Conservation (phyloP, 2,113 vertebrate genomes). For the Anhinga anhinga region DNA sequence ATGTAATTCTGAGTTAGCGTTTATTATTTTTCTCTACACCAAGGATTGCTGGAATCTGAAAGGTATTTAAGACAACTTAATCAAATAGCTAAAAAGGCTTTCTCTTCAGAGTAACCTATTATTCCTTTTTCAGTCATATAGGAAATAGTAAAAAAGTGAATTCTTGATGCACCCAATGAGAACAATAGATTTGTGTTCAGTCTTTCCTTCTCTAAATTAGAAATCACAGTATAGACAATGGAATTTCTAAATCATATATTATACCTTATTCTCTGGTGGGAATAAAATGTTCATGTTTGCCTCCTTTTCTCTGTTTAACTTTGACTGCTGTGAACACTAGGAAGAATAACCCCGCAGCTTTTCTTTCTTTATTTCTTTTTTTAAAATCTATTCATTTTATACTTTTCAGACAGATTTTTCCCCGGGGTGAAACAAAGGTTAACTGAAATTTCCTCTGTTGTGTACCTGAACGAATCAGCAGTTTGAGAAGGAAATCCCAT, state of each 20-base stretch:
- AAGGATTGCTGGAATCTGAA: background rate
- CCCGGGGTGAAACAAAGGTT: conserved; percentile 87
- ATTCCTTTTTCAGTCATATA: background rate
- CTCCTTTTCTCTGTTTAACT: conserved; percentile 71
- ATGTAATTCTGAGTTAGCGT: background rate
- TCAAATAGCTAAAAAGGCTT: conserved; percentile 7
- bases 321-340: conserved; percentile 72
- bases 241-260: conserved; percentile 61
- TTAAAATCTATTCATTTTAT: conserved; percentile 82
- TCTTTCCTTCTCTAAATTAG: conserved; percentile 60
- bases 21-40: background rate
- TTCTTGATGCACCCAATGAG: conserved; percentile 6
- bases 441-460: conserved; percentile 87
- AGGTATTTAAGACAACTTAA: conserved; percentile 52
- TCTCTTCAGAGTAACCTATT: background rate
- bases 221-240: conserved; percentile 53
- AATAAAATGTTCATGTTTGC: conserved; percentile 68
- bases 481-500: conserved; percentile 85
- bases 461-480: conserved; percentile 88
- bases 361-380: conserved; percentile 36
- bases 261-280: conserved; percentile 69
- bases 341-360: conserved; percentile 75
- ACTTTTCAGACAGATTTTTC: conserved; percentile 83
- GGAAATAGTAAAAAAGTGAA: conserved; percentile 26
- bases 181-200: conserved; percentile 27